These are phyloP conservation scores for Portunus trituberculatus DNA, from an alignment of 1,140 invertebrate species.

Conservation along the genomic window DNA sequence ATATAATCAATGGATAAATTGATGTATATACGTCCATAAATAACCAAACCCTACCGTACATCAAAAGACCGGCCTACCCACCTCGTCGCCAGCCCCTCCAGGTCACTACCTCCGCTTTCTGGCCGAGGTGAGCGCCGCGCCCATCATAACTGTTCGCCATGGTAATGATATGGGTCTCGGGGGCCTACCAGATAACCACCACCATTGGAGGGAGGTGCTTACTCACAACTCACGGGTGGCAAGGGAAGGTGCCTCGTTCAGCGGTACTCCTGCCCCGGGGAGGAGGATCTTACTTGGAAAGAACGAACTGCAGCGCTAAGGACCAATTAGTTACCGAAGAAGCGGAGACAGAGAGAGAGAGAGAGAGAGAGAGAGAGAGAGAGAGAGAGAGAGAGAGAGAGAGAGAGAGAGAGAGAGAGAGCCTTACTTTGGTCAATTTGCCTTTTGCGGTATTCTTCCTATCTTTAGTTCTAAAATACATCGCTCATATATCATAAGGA, in stretches of 20 bases:
- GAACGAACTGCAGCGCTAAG: no score
- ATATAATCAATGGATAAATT: not conserved
- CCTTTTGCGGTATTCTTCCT: no score
- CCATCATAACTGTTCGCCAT: not conserved
- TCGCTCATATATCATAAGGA: no score
- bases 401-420: not conserved
- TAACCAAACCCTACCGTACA: not conserved
- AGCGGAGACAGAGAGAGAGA: not conserved
- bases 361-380: not conserved
- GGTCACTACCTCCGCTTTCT: not conserved
- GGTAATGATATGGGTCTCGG: not conserved
- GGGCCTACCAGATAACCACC: not conserved
- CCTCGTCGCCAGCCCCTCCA: not conserved
- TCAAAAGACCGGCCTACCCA: not conserved
- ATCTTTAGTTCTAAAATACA: no score
- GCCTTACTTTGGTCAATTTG: no score
- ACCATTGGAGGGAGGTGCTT: not conserved
- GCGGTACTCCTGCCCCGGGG: no score
- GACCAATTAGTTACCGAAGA: no score
- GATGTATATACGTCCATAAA: not conserved
- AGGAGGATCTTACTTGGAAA: no score
- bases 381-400: no score
- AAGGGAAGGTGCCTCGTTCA: not conserved
- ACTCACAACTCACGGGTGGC: not conserved
- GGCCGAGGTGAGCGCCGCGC: not conserved